Evolutionary conservation across 2,888 invertebrate genomes (phyloP).

Genomic region (Keiferia lycopersicella): DNA sequence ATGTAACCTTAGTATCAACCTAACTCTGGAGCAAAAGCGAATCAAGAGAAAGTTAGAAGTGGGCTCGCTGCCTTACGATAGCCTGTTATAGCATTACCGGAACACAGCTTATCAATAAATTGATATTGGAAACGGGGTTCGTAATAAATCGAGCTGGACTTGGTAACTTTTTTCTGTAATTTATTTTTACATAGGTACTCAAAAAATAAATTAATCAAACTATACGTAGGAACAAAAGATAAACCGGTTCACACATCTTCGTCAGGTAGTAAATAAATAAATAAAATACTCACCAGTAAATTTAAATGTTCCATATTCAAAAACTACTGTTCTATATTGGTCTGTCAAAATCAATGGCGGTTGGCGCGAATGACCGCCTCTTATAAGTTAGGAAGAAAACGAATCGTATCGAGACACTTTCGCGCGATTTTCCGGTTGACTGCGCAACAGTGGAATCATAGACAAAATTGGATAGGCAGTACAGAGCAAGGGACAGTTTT

Average conservation of each 20-base stretch:
- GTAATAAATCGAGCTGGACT: no score
- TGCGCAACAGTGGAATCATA: background rate
- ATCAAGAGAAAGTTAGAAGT: slow-evolving; percentile 3
- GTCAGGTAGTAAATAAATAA: slow-evolving; percentile 9
- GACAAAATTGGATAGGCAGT: background rate
- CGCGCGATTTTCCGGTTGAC: slow-evolving; percentile 23
- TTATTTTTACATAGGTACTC: no score
- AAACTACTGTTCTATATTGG: slow-evolving; percentile 17
- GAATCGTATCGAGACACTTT: slow-evolving; percentile 26
- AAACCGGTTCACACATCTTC: no score
- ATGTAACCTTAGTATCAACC: no score
- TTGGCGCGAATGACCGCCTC: slow-evolving; percentile 17
- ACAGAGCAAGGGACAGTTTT: background rate
- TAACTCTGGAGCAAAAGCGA: background rate
- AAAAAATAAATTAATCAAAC: background rate
- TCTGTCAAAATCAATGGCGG: slow-evolving; percentile 23
- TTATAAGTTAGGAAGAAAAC: slow-evolving; percentile 32
- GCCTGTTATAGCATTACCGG: background rate
- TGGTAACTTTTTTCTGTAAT: background rate
- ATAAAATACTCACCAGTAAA: slow-evolving; percentile 14
- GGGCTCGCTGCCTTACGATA: background rate
- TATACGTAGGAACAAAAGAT: no score
- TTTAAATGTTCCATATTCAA: slow-evolving; percentile 10
- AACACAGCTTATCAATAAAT: slow-evolving; percentile 4
- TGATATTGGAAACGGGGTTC: background rate